Conservation (phyloP, 2,113 vertebrate species). For the Paramisgurnus dabryanus region DNA sequence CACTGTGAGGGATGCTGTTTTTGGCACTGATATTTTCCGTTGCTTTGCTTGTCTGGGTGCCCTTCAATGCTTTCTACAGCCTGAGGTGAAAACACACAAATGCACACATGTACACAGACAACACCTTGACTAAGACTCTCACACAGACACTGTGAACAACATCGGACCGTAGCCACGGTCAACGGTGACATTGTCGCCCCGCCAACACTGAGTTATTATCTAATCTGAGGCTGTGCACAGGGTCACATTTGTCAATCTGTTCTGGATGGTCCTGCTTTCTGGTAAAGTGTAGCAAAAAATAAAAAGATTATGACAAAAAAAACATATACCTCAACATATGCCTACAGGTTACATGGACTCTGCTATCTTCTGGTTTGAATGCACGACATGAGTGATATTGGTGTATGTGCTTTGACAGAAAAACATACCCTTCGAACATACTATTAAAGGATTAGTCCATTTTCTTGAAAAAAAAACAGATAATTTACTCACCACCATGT, state of each 20-base stretch:
- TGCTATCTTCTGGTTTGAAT: constrained; percentile 44
- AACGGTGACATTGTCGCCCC: constrained; percentile 47
- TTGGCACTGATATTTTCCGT: constrained; percentile 35
- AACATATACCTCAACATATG: constrained; percentile 40
- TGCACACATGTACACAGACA: constrained; percentile 19
- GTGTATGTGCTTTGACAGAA: constrained; percentile 15
- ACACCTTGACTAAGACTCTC: constrained; percentile 34
- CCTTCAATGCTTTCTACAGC: constrained; percentile 47
- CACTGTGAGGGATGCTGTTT: constrained; percentile 44
- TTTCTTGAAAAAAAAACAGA: no score
- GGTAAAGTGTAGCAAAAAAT: constrained; percentile 28
- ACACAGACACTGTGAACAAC: constrained; percentile 32
- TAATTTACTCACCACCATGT: no score
- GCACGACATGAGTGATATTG: constrained; percentile 51
- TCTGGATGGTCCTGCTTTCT: constrained; percentile 50
- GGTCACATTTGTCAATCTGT: constrained; percentile 62
- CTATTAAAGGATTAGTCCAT: not conserved
- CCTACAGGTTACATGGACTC: constrained; percentile 45
- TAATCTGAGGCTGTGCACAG: constrained; percentile 57
- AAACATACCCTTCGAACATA: not conserved
- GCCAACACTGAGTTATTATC: constrained; percentile 60
- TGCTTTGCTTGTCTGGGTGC: constrained; percentile 38
- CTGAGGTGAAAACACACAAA: constrained; percentile 30
- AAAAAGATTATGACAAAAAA: constrained; percentile 48
- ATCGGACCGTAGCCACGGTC: constrained; percentile 35